Conservation (phyloP, 2,113 vertebrate species). For the Balaeniceps rex region DNA sequence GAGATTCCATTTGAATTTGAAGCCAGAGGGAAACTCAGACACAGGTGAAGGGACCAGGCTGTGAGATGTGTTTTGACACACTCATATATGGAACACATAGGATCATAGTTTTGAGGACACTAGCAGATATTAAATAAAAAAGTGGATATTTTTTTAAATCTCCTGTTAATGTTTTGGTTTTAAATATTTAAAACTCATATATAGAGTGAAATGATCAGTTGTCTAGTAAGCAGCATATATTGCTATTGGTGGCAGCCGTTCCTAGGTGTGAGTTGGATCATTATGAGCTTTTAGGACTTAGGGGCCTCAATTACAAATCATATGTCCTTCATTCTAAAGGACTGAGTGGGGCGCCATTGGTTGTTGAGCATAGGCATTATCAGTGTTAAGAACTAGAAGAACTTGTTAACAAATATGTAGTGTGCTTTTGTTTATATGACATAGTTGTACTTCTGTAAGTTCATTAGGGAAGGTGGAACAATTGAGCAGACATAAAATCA, state of each 20-base stretch:
- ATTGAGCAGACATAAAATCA: background rate
- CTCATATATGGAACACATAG: fast-evolving
- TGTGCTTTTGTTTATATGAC: background rate
- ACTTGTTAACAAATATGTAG: background rate
- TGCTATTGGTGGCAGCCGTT: background rate
- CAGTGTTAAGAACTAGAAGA: background rate
- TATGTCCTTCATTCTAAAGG: background rate
- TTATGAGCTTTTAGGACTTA: background rate
- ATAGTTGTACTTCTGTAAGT: background rate
- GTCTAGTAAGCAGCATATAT: background rate
- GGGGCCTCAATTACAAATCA: background rate
- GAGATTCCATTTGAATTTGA: conserved; percentile 98
- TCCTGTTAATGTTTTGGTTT: background rate
- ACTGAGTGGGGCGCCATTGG: fast-evolving
- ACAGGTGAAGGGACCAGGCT: conserved; percentile 78
- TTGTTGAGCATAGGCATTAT: background rate
- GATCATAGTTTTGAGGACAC: background rate
- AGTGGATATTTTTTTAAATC: background rate
- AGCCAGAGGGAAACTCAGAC: conserved; percentile 91
- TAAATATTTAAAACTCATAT: background rate
- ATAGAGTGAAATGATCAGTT: background rate
- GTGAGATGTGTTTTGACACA: background rate
- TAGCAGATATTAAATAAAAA: background rate
- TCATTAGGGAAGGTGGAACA: background rate
- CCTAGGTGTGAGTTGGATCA: background rate